Conservation (phyloP, 2,888 invertebrate genomes). For the Didymodactylos carnosus region DNA sequence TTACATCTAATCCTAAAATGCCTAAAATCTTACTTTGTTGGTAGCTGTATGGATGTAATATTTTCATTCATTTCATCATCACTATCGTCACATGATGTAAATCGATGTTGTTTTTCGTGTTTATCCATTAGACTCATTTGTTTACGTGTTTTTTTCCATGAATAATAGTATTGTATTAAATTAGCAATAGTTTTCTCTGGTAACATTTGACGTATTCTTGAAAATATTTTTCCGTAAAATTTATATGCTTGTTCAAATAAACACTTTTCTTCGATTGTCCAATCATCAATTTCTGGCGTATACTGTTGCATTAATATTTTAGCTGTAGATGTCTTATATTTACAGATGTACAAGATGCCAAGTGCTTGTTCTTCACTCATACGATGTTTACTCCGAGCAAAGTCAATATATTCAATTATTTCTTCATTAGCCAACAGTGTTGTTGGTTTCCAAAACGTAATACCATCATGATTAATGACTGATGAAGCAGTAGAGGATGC, state of each 20-base stretch:
- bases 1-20: conserved; percentile 39
- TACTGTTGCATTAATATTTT: conserved; percentile 82
- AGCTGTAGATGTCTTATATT: conserved; percentile 76
- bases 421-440: not conserved
- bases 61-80: conserved; percentile 5
- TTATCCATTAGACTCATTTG: conserved; percentile 79
- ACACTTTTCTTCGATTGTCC: conserved; percentile 93
- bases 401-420: conserved; percentile 1
- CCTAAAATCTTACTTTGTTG: conserved; percentile 55
- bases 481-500: too few species aligned
- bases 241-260: conserved; percentile 92
- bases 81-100: not conserved
- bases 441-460: not conserved
- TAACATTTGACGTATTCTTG: conserved; percentile 84
- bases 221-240: conserved; percentile 92
- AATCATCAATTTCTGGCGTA: conserved; percentile 88
- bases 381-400: not conserved
- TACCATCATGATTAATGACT: not conserved
- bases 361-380: conserved; percentile 43
- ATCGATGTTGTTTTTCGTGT: conserved; percentile 40
- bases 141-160: conserved; percentile 86
- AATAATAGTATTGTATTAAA: conserved; percentile 87
- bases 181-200: conserved; percentile 90
- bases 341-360: conserved; percentile 94
- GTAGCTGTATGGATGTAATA: conserved; percentile 69